Evolutionary conservation across 2,888 invertebrate genomes (phyloP).

Genomic region (Epicampocera succincta): DNA sequence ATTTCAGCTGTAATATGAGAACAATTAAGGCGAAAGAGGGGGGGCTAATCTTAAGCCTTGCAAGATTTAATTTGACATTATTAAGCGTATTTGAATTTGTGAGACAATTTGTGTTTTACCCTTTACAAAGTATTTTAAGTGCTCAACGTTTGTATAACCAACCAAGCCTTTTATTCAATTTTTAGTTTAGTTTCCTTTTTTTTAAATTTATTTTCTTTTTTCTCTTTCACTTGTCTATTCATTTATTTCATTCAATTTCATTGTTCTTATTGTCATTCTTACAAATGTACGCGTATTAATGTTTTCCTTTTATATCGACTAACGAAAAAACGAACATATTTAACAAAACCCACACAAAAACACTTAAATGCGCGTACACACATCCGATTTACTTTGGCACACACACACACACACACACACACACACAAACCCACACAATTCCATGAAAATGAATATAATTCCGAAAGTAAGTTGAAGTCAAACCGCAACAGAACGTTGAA

Average conservation of each 20-base stretch:
- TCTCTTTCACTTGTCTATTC: conserved; percentile 36
- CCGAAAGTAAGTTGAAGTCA: conserved; percentile 65
- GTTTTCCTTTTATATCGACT: conserved; percentile 11
- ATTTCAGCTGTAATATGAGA: too few species aligned
- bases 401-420: background rate
- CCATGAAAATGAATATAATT: conserved; percentile 54
- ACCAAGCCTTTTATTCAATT: conserved; percentile 40
- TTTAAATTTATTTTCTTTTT: background rate
- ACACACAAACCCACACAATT: background rate
- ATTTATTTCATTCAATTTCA: conserved; percentile 63
- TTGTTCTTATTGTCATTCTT: conserved; percentile 64
- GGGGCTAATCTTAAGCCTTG: too few species aligned
- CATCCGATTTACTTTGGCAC: conserved; percentile 2
- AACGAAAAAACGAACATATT: background rate
- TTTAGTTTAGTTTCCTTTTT: conserved; percentile 3
- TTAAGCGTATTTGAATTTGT: background rate
- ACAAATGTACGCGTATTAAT: conserved; percentile 59
- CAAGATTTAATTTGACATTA: too few species aligned
- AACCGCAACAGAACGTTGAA: conserved; percentile 65
- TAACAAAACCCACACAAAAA: conserved; percentile 33
- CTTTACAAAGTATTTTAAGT: conserved; percentile 36
- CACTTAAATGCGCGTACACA: conserved; percentile 37
- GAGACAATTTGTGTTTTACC: background rate
- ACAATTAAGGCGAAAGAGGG: too few species aligned
- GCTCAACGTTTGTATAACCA: conserved; percentile 37